These are phyloP conservation scores for Spheniscus mendiculus DNA, from an alignment of 2,113 vertebrate species.

Conservation along the genomic window DNA sequence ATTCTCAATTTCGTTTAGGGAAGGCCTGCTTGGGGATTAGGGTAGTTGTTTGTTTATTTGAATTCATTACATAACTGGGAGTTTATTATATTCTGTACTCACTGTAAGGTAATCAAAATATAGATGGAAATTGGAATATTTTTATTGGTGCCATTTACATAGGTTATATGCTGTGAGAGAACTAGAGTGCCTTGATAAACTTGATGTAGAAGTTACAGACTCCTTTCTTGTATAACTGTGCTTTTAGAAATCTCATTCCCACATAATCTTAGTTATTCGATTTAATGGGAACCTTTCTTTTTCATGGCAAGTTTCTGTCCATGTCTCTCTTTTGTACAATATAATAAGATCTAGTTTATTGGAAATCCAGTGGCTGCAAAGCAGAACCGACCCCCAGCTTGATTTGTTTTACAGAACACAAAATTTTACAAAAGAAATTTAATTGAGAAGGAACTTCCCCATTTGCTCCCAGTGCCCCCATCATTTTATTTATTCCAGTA, in stretches of 20 bases:
- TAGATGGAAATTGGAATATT: conserved; percentile 59
- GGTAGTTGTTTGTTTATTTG: conserved; percentile 63
- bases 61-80: conserved; percentile 58
- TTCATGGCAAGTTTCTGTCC: background rate
- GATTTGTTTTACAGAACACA: conserved; percentile 30
- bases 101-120: conserved; percentile 69
- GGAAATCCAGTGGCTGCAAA: background rate
- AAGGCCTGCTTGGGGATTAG: conserved; percentile 55
- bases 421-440: conserved; percentile 13
- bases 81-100: conserved; percentile 61
- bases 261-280: background rate
- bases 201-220: background rate
- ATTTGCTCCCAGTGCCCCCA: conserved; percentile 18
- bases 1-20: conserved; percentile 48
- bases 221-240: background rate
- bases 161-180: background rate
- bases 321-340: background rate
- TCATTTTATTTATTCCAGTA: conserved; percentile 46
- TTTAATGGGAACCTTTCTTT: background rate
- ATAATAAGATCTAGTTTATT: background rate
- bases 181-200: background rate
- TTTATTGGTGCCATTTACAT: conserved; percentile 45
- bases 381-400: background rate
- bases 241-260: background rate
- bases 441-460: conserved; percentile 17